A percentile compares a stretch with the other conserved stretches of the same genome.
Conservation (phyloP, 2,113 vertebrate genomes). For the Cavia porcellus region DNA sequence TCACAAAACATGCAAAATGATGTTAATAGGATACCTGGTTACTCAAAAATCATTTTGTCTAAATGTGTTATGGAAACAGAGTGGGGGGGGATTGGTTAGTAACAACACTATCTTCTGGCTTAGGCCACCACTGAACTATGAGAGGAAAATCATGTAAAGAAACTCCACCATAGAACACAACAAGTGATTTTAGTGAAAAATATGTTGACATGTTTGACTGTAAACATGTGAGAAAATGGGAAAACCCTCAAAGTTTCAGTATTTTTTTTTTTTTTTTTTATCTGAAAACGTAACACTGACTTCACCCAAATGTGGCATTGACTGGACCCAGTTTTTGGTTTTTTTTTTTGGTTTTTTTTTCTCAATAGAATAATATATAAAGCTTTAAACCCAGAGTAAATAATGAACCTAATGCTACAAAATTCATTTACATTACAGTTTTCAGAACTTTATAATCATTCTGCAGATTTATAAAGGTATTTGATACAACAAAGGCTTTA, state of each 20-base stretch:
- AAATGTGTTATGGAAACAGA: not conserved
- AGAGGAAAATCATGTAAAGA: not conserved
- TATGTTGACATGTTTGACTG: not conserved
- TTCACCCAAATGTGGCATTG: not conserved
- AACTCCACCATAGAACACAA: not conserved
- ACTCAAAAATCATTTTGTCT: not conserved
- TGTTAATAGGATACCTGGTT: not conserved
- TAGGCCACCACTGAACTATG: not conserved
- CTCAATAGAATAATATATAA: not conserved
- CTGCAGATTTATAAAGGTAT: not conserved
- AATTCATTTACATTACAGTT: not conserved
- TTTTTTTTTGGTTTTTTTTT: not conserved
- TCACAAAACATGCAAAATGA: not conserved
- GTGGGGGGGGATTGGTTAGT: not conserved
- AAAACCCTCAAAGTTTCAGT: not conserved
- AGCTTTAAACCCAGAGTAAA: not conserved
- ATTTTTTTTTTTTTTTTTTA: not conserved
- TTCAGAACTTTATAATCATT: not conserved
- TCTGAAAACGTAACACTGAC: not conserved
- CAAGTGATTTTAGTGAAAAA: not conserved
- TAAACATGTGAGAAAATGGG: not conserved
- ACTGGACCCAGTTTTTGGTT: not conserved
- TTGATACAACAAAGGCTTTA: not conserved
- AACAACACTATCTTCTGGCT: not conserved
- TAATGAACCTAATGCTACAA: not conserved